Base-by-base conservation (phyloP, 2,888 invertebrate genomes). In the Orthonevra nobilis region DNA sequence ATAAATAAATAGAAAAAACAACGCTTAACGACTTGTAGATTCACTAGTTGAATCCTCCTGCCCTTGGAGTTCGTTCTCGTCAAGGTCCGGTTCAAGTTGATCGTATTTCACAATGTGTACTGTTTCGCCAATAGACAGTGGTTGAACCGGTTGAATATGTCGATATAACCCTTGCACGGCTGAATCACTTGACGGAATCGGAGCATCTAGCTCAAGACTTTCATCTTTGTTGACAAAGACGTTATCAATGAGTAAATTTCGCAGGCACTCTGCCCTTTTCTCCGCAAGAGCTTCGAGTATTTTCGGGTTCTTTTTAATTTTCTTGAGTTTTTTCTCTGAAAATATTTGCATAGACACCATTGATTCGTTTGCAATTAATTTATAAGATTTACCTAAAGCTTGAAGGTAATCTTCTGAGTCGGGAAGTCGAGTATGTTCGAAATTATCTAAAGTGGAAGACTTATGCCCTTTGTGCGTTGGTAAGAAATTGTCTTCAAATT, bases 371-470 rank as follows among this genome's bases (percentile, higher is more conserved):
- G n/a, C n/a, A n/a, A n/a, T n/a, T n/a, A n/a, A n/a, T n/a, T n/a
- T n/a, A n/a, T n/a, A n/a, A n/a, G n/a, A 69, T 83, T 86, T 86
- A 94, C 94, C 94, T 83, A 95, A 90, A 81, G 91, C 88, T 73
- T 92, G 92, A 60, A 94, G 88, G 68, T 89, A 89, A 42, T 84
- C 84, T 23, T 85, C 82, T 1, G 88, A 89, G 73, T 89, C 89
- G 0, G 87, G 88, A 58, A 88, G 81, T 1, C 93, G 94, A 61
- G 85, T 84, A 50, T 83, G 84, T 5, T 82, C 44, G 4, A 32
- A 44, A 19, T 46, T 61, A 84, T 92, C 92, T 50, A 83, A 84
- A 52, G 87, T 84, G 19, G 82, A 83, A 58, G 85, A 84, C 32
- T 90, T 34, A 17, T 58, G 87, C 86, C 50, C 82, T 84, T 68